phyloP scores from a whole-genome alignment of 2,113 vertebrate species.

The Zosterops borbonicus region DNA sequence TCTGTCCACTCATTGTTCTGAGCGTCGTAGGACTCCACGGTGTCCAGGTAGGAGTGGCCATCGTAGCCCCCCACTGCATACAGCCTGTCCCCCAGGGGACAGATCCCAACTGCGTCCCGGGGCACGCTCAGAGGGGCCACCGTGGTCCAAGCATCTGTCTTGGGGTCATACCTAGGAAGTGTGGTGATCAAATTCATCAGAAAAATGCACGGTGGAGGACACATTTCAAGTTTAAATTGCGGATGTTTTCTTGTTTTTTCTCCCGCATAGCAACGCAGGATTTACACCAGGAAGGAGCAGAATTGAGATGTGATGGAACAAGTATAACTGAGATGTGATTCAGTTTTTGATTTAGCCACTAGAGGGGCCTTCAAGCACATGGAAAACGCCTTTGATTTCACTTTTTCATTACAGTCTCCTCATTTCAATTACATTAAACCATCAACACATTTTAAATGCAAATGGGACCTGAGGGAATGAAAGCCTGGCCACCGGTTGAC shows the following conservation, averaged over 20 bases:
- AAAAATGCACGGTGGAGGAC: not conserved
- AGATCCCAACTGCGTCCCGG: constrained; percentile 91
- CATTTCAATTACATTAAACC: not conserved
- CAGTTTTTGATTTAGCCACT: not conserved
- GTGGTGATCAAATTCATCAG: not conserved
- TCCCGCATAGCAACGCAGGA: not conserved
- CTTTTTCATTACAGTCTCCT: not conserved
- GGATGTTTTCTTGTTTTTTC: not conserved
- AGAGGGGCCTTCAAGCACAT: constrained; percentile 18
- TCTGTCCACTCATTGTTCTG: constrained; percentile 96
- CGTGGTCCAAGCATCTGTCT: constrained; percentile 92
- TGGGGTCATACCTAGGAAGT: constrained; percentile 88
- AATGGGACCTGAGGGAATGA: not conserved
- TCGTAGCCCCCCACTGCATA: constrained; percentile 96
- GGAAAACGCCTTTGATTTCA: not conserved
- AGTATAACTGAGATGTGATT: rapidly evolving
- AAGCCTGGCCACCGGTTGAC: not conserved
- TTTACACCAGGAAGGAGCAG: rapidly evolving
- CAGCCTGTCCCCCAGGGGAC: constrained; percentile 88
- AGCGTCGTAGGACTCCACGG: constrained; percentile 92
- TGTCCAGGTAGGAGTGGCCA: constrained; percentile 89
- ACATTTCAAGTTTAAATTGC: not conserved
- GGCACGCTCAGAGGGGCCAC: constrained; percentile 89
- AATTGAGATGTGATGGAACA: too few species aligned
- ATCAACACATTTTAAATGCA: not conserved